A percentile compares a stretch with the other conserved stretches of the same genome.
Conservation (phyloP, 1,140 invertebrate species). For the Adelges cooleyi region DNA sequence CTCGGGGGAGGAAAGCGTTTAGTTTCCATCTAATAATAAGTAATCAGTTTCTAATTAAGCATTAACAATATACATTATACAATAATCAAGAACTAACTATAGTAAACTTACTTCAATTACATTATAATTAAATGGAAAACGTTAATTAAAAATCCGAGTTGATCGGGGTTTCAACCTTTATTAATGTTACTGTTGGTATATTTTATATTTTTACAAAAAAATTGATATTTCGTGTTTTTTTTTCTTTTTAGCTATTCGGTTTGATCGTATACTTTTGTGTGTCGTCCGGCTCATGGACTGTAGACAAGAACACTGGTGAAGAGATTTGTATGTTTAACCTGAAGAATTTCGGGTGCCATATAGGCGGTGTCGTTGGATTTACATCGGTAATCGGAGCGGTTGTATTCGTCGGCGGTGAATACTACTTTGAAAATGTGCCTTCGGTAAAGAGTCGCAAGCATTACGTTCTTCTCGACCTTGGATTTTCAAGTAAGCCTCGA, state of each 20-base stretch:
- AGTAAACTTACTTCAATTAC: too few species aligned
- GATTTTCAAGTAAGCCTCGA: constrained; percentile 17
- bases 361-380: constrained; percentile 10
- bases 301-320: neutral
- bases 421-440: constrained; percentile 28
- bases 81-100: too few species aligned
- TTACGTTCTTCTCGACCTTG: constrained; percentile 22
- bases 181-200: too few species aligned
- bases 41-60: too few species aligned
- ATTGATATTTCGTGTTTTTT: too few species aligned
- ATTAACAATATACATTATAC: too few species aligned
- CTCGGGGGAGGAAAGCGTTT: too few species aligned
- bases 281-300: constrained; percentile 20
- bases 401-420: constrained; percentile 24
- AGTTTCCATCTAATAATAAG: too few species aligned
- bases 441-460: constrained; percentile 28
- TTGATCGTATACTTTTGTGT: constrained; percentile 29
- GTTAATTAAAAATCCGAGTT: too few species aligned
- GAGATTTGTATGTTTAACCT: constrained; percentile 27
- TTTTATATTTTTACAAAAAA: too few species aligned
- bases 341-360: constrained; percentile 21
- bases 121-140: too few species aligned
- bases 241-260: constrained; percentile 21
- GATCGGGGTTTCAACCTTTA: too few species aligned
- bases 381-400: constrained; percentile 15